These are phyloP conservation scores for Poecilia latipinna DNA, from an alignment of 2,113 vertebrate species.

Conservation along the genomic window DNA sequence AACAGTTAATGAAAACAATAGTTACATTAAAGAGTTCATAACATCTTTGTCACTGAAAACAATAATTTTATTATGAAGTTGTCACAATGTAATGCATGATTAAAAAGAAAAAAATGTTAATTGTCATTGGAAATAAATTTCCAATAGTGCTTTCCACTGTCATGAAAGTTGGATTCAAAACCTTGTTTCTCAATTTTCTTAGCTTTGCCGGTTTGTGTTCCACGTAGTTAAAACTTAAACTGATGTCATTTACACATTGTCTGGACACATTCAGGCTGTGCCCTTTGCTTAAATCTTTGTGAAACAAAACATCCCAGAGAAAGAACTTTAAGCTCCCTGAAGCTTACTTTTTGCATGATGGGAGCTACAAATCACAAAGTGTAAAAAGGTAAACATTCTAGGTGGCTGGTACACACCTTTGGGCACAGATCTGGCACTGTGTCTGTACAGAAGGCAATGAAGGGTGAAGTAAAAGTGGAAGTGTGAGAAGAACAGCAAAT, in stretches of 20 bases:
- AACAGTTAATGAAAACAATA: background rate
- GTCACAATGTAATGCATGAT: too few relatives aligned
- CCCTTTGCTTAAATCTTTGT: background rate
- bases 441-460: slow-evolving; percentile 44
- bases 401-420: slow-evolving; percentile 54
- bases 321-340: background rate
- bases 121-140: background rate
- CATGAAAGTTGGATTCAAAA: background rate
- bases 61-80: background rate
- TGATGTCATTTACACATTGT: background rate
- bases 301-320: background rate
- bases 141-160: background rate
- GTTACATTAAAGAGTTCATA: background rate
- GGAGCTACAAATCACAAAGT: slow-evolving; percentile 20
- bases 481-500: slow-evolving; percentile 44
- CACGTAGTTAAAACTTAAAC: background rate
- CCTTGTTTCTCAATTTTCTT: background rate
- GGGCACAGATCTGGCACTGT: slow-evolving; percentile 48
- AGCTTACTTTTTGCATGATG: slow-evolving; percentile 18
- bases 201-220: background rate
- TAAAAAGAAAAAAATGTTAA: too few relatives aligned
- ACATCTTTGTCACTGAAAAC: background rate
- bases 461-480: slow-evolving; percentile 44
- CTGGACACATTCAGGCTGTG: background rate
- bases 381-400: slow-evolving; percentile 44